Conservation (phyloP, 2,888 invertebrate species). For the Argyresthia goedartella region DNA sequence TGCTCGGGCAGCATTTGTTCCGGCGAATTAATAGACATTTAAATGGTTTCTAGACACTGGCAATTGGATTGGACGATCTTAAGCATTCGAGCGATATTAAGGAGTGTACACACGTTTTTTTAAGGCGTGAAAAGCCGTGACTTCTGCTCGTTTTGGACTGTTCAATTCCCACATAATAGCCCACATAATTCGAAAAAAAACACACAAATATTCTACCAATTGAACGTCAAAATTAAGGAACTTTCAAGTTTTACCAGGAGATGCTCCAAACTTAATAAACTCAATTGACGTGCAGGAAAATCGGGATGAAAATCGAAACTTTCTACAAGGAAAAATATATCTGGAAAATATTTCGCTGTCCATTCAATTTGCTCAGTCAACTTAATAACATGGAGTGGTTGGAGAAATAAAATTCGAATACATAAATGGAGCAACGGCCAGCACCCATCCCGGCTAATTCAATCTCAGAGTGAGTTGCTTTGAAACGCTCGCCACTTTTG, state of each 20-base stretch:
- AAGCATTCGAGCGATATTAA: neutral
- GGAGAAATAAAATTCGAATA: neutral
- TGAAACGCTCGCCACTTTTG: too few species aligned
- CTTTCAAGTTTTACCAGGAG: neutral
- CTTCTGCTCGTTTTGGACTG: too few species aligned
- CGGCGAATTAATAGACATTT: neutral
- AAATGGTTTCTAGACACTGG: neutral
- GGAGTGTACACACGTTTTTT: neutral
- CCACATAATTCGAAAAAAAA: too few species aligned
- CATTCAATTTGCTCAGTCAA: neutral
- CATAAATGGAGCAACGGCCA: too few species aligned
- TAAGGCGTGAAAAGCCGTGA: too few species aligned
- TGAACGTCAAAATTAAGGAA: neutral
- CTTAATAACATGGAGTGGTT: neutral
- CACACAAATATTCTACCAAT: too few species aligned
- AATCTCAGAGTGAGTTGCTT: too few species aligned
- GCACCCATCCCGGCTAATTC: too few species aligned
- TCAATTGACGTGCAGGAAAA: neutral
- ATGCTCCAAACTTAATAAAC: neutral
- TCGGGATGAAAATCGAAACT: neutral
- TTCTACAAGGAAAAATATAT: neutral
- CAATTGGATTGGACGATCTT: slow-evolving; percentile 3
- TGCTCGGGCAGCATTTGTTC: neutral
- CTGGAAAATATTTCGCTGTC: neutral
- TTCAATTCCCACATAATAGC: too few species aligned